These are phyloP conservation scores for Cheirogaleus major DNA, from an alignment of 2,797 vertebrate genomes.

Conservation along the genomic window DNA sequence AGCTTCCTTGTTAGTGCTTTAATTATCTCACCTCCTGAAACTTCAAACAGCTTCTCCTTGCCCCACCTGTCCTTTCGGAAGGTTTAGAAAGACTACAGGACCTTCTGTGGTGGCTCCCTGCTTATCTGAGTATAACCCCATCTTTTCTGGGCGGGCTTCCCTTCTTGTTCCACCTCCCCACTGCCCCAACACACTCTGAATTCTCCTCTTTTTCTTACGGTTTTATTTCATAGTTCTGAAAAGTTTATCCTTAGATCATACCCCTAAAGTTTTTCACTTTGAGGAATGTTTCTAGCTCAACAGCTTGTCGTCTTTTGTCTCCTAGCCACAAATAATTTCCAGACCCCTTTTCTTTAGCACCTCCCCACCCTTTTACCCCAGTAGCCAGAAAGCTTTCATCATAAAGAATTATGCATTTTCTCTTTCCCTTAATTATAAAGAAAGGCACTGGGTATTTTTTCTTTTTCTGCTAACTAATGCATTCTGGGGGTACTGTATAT, in stretches of 20 bases:
- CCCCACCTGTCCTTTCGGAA: background rate
- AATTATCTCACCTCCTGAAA: too few relatives aligned
- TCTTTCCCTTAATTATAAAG: background rate
- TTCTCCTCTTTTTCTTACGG: background rate
- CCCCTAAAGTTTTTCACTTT: background rate
- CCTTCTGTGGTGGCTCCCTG: background rate
- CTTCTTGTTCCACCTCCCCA: background rate
- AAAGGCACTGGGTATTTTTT: background rate
- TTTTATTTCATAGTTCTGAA: background rate
- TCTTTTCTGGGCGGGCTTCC: background rate
- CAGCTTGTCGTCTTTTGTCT: background rate
- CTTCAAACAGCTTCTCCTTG: background rate
- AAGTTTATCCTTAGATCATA: background rate
- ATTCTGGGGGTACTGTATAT: background rate
- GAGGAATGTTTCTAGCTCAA: background rate
- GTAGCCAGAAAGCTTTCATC: background rate
- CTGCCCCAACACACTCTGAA: background rate
- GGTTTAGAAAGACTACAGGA: background rate
- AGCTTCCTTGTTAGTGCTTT: background rate
- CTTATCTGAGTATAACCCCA: background rate
- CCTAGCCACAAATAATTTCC: background rate
- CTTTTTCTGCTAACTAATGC: background rate
- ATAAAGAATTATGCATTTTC: background rate
- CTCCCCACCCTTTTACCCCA: rapidly evolving
- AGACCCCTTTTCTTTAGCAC: background rate